Evolutionary conservation across 2,888 invertebrate genomes (phyloP), one percentile per base, ranked within the genome.

Genomic region (Endotricha flammealis): DNA sequence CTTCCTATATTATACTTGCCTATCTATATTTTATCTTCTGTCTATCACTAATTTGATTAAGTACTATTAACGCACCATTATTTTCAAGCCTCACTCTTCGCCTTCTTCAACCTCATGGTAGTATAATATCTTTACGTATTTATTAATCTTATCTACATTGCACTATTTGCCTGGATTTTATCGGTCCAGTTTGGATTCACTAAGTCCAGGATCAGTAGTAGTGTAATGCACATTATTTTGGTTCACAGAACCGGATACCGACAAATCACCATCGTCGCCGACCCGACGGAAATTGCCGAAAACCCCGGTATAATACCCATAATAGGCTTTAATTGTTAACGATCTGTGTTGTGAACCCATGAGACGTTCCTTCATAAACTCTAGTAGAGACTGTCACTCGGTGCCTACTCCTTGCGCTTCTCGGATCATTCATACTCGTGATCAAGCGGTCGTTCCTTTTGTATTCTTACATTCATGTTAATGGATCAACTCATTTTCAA

Each of bases 231-330:
- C 61, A 54, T 71, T 75, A 47, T 78, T 81, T 79, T 77, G 69
- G 61, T 82, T 77, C 78, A 63, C 93, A 95, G 95, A 95, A 88
- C 91, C 92, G 59, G 95, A 95, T 77, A 89, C 90, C 72, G 95
- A 95, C 85, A 95, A 95, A 90, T 90, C 93, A 64, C 95, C 95
- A 69, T 92, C 94, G 57, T 95, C 95, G 70, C 95, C 95, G 67
- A 95, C 96, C 57, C 91, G 95, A 90, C 92, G 96, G 91, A 96
- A 96, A 92, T 90, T 97, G 88, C 96, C 96, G 83, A 96, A 96
- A 92, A 96, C 96, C 87, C 96, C 96, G 93, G 96, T 96, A 95
- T 94, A 95, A 94, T 92, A 88, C 88, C 77, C 79, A 86, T 78
- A 79, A 20, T 86, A 83, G 82, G 82, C 72, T 82, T 80, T 82